Conservation (phyloP, 2,888 invertebrate genomes). For the Rambutsinella grinnellia region DNA sequence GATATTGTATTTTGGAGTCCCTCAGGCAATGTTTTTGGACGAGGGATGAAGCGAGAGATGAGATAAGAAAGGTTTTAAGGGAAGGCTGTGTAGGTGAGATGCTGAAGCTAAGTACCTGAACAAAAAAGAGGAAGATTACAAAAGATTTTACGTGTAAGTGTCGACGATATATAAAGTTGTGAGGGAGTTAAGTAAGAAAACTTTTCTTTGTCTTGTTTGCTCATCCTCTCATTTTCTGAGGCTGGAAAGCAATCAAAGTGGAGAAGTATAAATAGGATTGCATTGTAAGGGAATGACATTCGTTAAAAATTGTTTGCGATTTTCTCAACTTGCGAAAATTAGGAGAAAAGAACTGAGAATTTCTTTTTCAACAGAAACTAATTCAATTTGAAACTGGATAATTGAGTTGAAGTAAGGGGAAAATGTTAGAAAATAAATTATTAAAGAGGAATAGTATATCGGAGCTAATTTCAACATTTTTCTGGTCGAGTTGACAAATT, state of each 20-base stretch:
- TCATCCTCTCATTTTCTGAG: not conserved
- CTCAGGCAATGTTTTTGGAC: not conserved
- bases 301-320: not conserved
- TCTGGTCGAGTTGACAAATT: not conserved
- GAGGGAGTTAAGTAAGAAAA: not conserved
- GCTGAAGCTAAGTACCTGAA: not conserved
- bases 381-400: not conserved
- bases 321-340: not conserved
- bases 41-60: not conserved
- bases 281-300: not conserved
- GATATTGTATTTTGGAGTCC: not conserved
- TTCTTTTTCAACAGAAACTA: not conserved
- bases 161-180: not conserved
- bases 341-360: not conserved
- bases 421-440: not conserved
- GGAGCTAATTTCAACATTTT: not conserved
- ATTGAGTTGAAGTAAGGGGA: not conserved
- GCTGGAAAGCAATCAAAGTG: not conserved
- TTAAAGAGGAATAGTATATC: not conserved
- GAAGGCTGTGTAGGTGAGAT: not conserved
- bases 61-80: not conserved
- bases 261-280: not conserved
- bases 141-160: not conserved
- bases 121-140: not conserved
- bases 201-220: not conserved